Conservation (phyloP, 2,113 vertebrate genomes). For the Leptocoma aspasia region DNA sequence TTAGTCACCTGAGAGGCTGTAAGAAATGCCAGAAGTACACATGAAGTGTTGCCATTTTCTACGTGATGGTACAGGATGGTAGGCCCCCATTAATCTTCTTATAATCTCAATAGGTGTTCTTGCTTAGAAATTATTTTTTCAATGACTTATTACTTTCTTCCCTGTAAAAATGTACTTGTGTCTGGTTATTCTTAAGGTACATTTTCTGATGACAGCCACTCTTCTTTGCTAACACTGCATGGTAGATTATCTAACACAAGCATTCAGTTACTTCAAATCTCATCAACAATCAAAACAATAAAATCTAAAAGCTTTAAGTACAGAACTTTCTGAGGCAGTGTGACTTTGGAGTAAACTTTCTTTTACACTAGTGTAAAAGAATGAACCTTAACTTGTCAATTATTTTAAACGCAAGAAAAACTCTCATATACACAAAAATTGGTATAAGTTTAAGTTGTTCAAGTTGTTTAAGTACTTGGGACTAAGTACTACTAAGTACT, state of each 20-base stretch:
- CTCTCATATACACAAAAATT: neutral
- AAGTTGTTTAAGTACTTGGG: no score
- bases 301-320: neutral
- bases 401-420: neutral
- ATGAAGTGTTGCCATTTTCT: neutral
- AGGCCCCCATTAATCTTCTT: neutral
- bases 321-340: neutral
- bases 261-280: neutral
- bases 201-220: neutral
- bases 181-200: neutral
- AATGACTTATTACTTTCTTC: neutral
- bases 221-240: neutral
- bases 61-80: neutral
- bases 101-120: neutral
- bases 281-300: neutral
- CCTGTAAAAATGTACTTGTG: neutral
- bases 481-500: no score
- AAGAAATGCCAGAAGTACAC: neutral
- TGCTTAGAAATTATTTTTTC: neutral
- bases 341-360: neutral
- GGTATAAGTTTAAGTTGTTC: neutral
- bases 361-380: neutral
- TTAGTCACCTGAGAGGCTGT: neutral
- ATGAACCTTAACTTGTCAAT: neutral
- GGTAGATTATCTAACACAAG: neutral